A percentile compares a stretch with the other conserved stretches of the same genome.
Conservation (phyloP, 2,113 vertebrate species). For the Anguilla japonica region DNA sequence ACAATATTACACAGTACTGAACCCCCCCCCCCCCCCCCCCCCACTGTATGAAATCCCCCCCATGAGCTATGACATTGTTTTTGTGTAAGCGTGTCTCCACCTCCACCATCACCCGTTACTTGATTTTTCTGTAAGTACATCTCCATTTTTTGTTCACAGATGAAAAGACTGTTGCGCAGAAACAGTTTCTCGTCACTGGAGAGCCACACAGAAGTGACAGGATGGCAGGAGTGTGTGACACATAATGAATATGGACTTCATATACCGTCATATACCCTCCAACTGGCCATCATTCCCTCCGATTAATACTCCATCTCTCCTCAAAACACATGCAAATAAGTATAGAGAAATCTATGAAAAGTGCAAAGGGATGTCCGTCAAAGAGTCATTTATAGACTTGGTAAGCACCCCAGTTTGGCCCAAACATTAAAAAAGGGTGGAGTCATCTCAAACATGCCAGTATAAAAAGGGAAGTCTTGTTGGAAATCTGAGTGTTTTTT, state of each 20-base stretch:
- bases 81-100: background rate
- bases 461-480: constrained; percentile 10
- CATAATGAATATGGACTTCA: background rate
- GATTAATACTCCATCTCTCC: background rate
- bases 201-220: background rate
- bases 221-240: background rate
- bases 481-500: background rate
- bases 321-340: background rate
- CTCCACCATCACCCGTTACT: background rate
- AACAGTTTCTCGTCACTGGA: background rate
- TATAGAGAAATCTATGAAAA: background rate
- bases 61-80: background rate
- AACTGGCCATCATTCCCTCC: background rate
- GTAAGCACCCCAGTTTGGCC: background rate
- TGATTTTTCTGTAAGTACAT: background rate
- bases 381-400: constrained; percentile 12
- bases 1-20: constrained; percentile 2
- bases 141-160: background rate
- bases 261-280: background rate
- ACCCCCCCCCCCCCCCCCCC: background rate
- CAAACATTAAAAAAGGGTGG: background rate
- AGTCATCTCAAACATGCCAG: background rate
- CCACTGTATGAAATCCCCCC: background rate
- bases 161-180: background rate
- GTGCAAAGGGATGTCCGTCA: constrained; percentile 9